Percentiles rank a stretch among this genome's conserved stretches.
These are phyloP conservation scores for Acanthisitta chloris DNA, from an alignment of 2,113 vertebrate species.

Conservation along the genomic window DNA sequence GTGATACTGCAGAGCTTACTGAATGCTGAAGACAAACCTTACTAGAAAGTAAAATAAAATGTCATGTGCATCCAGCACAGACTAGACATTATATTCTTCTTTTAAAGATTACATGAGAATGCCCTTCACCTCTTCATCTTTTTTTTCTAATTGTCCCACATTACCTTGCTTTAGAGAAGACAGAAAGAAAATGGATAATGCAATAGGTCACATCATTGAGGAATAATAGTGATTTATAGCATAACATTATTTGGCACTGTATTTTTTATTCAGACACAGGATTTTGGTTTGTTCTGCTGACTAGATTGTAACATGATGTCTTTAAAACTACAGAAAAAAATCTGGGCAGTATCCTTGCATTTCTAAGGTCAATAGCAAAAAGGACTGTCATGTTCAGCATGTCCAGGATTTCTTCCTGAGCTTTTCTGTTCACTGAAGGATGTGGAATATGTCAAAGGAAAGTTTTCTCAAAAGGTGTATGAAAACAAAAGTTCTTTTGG, in stretches of 20 bases:
- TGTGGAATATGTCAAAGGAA: neutral
- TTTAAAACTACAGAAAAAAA: neutral
- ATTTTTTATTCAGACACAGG: neutral
- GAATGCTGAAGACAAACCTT: neutral
- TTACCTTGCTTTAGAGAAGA: neutral
- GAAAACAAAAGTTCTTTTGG: neutral
- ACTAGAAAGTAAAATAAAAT: neutral
- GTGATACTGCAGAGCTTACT: neutral
- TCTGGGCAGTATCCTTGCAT: neutral
- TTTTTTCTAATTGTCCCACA: neutral
- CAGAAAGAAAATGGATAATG: neutral
- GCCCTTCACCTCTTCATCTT: neutral
- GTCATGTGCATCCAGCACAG: neutral
- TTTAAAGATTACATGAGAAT: neutral
- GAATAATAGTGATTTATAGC: neutral
- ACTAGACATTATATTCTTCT: neutral
- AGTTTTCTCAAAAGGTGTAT: neutral
- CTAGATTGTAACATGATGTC: neutral
- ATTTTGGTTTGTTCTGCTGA: neutral
- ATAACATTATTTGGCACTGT: neutral
- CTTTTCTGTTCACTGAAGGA: neutral
- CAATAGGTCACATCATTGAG: neutral
- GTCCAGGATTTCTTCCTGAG: neutral
- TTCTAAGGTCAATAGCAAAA: neutral
- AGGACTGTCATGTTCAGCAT: neutral